phyloP scores from a whole-genome alignment of 2,888 invertebrate species.

The Galeopsomyia nigrocyanea region DNA sequence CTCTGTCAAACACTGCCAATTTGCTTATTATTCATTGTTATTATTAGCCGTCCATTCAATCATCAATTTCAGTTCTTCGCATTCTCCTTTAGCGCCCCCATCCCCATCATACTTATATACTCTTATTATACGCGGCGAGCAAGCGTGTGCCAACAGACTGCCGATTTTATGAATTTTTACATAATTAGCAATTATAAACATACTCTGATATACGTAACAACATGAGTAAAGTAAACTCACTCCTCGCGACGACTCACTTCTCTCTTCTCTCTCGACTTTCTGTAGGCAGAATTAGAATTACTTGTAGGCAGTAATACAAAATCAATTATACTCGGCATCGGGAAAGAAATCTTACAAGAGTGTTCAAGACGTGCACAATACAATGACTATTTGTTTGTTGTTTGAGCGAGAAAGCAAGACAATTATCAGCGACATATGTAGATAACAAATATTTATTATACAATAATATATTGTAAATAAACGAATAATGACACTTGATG shows the following conservation, averaged over 20 bases:
- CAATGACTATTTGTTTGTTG: slow-evolving; percentile 31
- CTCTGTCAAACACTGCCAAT: not conserved
- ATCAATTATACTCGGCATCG: too few relatives aligned
- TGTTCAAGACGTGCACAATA: not conserved
- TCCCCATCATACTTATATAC: too few relatives aligned
- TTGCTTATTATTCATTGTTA: too few relatives aligned
- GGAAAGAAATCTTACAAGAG: too few relatives aligned
- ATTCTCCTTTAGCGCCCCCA: too few relatives aligned
- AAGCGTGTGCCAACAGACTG: slow-evolving; percentile 40
- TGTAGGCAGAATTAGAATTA: too few relatives aligned
- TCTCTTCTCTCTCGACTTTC: slow-evolving; percentile 11
- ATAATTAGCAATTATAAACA: too few relatives aligned
- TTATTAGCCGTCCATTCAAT: too few relatives aligned
- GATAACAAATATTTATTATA: slow-evolving; percentile 34
- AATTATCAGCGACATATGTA: slow-evolving; percentile 42
- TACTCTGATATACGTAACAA: not conserved
- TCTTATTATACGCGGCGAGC: slow-evolving; percentile 17
- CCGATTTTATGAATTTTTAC: slow-evolving; percentile 29
- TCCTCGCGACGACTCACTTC: slow-evolving; percentile 38
- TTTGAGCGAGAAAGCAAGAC: slow-evolving; percentile 15
- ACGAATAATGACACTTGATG: not conserved
- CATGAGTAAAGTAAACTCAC: slow-evolving; percentile 19
- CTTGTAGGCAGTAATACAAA: too few relatives aligned
- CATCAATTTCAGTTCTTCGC: too few relatives aligned
- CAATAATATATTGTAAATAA: slow-evolving; percentile 39